Conservation (phyloP, 2,888 invertebrate species). For the Blera fallax region DNA sequence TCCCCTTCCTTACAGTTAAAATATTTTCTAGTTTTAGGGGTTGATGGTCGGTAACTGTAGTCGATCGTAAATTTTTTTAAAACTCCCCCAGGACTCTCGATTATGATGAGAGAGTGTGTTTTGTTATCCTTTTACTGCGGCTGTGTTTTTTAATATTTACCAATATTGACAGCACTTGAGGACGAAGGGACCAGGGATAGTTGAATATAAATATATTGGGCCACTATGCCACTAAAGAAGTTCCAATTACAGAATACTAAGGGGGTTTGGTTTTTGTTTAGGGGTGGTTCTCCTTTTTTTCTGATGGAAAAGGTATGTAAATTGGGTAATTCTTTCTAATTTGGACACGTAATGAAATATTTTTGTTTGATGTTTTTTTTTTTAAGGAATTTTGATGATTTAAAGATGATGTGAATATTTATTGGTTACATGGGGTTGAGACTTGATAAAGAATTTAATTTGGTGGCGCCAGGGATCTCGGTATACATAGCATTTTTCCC, state of each 20-base stretch:
- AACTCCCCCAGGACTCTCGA: conserved; percentile 58
- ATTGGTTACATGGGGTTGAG: not conserved
- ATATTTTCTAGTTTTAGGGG: conserved; percentile 27
- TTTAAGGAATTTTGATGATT: conserved; percentile 12
- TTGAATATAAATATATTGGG: conserved; percentile 26
- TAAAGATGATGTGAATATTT: conserved; percentile 7
- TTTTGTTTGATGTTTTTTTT: conserved; percentile 14
- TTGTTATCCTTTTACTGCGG: conserved; percentile 58
- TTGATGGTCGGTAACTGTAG: conserved; percentile 47
- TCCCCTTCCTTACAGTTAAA: conserved; percentile 9
- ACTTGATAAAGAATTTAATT: no score
- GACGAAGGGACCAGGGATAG: conserved; percentile 21
- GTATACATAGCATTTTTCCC: no score
- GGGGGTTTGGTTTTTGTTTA: conserved; percentile 19
- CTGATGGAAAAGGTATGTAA: conserved; percentile 50
- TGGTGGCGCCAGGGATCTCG: no score
- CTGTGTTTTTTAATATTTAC: conserved; percentile 79
- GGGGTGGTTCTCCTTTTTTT: conserved; percentile 29
- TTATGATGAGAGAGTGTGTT: conserved; percentile 42
- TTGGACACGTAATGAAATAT: conserved; percentile 22
- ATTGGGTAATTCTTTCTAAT: conserved; percentile 53
- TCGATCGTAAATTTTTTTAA: conserved; percentile 51
- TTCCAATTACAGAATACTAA: conserved; percentile 48
- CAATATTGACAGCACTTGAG: conserved; percentile 80
- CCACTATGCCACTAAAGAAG: conserved; percentile 61